These are phyloP conservation scores for Gallinago nigripennis DNA, from an alignment of 2,797 vertebrate genomes.

Conservation along the genomic window DNA sequence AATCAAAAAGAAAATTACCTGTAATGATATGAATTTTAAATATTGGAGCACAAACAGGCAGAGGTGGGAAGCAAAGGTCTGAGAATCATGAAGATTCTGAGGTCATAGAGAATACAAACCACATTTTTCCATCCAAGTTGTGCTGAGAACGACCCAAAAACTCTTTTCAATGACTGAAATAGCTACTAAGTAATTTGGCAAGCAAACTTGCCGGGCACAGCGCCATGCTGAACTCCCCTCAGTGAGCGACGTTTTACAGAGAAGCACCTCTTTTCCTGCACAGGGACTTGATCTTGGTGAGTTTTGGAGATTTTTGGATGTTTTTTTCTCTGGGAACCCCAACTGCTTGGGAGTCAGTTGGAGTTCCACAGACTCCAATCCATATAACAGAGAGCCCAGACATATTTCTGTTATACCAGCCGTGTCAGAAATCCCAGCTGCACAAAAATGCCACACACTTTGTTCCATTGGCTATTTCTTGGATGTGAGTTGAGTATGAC, in stretches of 20 bases:
- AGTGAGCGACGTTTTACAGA: background rate
- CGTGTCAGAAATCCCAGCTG: background rate
- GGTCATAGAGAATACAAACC: background rate
- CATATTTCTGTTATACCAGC: background rate
- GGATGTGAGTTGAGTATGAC: background rate
- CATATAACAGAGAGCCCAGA: too few relatives aligned
- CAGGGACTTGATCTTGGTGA: background rate
- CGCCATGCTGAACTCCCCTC: background rate
- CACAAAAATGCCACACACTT: accelerated
- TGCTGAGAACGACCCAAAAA: background rate
- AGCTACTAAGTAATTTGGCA: background rate
- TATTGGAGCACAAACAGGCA: background rate
- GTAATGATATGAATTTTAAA: background rate
- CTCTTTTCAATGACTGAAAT: background rate
- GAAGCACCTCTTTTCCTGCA: background rate
- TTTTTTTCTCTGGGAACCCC: background rate
- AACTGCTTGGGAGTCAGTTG: accelerated
- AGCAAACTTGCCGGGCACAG: background rate
- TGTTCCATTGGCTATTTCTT: background rate
- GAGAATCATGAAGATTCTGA: background rate
- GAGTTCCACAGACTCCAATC: background rate
- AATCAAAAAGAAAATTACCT: background rate
- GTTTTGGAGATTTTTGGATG: background rate
- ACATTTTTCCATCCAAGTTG: background rate
- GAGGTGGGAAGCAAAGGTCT: background rate